phyloP scores from a whole-genome alignment of 2,888 invertebrate species.

The Pediacus dermestoides region DNA sequence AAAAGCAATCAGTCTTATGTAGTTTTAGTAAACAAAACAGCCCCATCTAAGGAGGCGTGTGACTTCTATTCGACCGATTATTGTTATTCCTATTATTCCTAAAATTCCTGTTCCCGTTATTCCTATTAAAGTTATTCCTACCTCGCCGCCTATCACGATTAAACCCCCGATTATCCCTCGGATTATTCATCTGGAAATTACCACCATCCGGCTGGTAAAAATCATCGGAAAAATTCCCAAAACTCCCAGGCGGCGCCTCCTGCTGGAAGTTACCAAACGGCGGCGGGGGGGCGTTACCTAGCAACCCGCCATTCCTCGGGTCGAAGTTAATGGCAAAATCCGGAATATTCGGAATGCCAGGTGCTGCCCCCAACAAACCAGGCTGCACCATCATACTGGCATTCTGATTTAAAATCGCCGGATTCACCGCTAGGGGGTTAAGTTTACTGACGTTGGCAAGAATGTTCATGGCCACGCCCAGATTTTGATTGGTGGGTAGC shows the following conservation, averaged over 20 bases:
- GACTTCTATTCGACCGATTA: conserved; percentile 37
- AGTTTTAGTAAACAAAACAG: no score
- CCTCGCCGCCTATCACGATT: conserved; percentile 32
- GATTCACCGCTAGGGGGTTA: conserved; percentile 52
- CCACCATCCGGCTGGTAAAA: conserved; percentile 42
- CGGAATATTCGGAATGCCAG: conserved; percentile 47
- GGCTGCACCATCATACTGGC: conserved; percentile 49
- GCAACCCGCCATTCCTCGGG: conserved; percentile 43
- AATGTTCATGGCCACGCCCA: conserved; percentile 50
- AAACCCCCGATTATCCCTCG: conserved; percentile 41
- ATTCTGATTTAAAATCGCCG: conserved; percentile 50
- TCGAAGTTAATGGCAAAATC: conserved; percentile 48
- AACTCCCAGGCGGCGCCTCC: conserved; percentile 50
- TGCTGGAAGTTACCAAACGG: conserved; percentile 18
- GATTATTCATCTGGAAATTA: conserved; percentile 33
- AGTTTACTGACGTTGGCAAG: conserved; percentile 38
- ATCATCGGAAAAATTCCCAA: conserved; percentile 49
- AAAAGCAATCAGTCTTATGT: no score
- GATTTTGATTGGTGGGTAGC: conserved; percentile 40
- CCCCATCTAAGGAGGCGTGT: conserved; percentile 39
- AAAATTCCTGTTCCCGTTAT: conserved; percentile 33
- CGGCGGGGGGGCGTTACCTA: conserved; percentile 36
- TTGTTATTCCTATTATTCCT: conserved; percentile 37
- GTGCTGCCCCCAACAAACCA: conserved; percentile 53
- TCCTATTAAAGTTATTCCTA: conserved; percentile 30